Base-by-base conservation (phyloP, 2,797 vertebrate species). In the Molossus alvarezi region DNA sequence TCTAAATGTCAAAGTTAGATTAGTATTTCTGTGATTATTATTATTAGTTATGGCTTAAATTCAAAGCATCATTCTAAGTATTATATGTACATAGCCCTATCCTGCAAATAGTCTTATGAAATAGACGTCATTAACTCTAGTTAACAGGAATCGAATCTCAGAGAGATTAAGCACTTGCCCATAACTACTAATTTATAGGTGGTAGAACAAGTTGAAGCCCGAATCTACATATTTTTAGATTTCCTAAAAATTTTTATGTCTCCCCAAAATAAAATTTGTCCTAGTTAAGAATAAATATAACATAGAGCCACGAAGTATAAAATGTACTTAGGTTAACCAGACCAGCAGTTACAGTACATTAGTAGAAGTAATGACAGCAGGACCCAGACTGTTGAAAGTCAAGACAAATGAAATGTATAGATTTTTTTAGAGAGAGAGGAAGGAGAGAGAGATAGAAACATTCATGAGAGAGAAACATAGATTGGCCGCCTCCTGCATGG, bases 151-250 rank as follows among this genome's bases (percentile, higher is more conserved):
- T 33, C 51, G 37, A 88, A 3, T 11, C 10, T 72, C 29, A 87
- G 6, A 77, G 17, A 9, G 13, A 83, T 64, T 41, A 64, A 88
- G 11, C 6, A 33, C 14, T 91, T 88, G n/a, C 27, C 23, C 14
- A 45, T 62, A 62, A 90, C 37, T 55, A 65, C 17, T 60, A 76
- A 62, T 4, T 69, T 53, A 8, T 48, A 87, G 64, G 6, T 48
- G 9, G 41, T 25, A 76, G 25, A 77, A 69, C 18, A 64, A 69
- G 9, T 71, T 82, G 65, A 27, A 83, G 82, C 9, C 15, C 72
- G 14, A 83, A 83, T 57, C 33, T 75, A 18, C 9, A 88, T 41
- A n/a, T 72, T 72, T 71, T 71, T 88, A 77, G 91, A 82, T 76
- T 69, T 5, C 83, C 29, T 81, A 45, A 96, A 25, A 25, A 86